phyloP scores from a whole-genome alignment of 2,797 vertebrate genomes.

The Peromyscus attwateri region DNA sequence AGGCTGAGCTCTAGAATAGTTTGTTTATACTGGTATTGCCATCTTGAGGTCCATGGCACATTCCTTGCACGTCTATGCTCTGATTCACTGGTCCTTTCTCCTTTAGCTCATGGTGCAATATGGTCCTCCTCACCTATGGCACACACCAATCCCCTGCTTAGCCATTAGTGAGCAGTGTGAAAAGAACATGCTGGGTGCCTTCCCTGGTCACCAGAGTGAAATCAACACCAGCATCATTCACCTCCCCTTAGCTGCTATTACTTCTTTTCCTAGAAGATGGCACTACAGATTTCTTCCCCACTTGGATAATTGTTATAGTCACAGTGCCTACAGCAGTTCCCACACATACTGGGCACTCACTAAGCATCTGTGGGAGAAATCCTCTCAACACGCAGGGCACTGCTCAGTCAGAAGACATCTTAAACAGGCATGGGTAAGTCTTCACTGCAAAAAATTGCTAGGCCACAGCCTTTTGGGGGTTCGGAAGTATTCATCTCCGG shows the following conservation, averaged over 20 bases:
- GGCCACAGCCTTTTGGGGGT: neutral
- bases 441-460: neutral
- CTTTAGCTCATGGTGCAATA: neutral
- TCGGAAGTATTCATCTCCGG: neutral
- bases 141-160: neutral
- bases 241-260: neutral
- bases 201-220: neutral
- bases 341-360: neutral
- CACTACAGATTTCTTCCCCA: neutral
- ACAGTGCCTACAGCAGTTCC: conserved; percentile 18
- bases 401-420: neutral
- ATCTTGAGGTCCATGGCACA: conserved; percentile 23
- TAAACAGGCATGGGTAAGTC: neutral
- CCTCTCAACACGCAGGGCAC: neutral
- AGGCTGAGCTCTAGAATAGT: neutral
- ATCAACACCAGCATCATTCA: neutral
- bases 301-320: neutral
- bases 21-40: conserved; percentile 14
- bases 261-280: neutral
- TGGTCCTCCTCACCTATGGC: neutral
- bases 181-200: neutral
- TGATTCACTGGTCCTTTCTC: conserved; percentile 27
- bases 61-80: neutral
- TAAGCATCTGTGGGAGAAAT: conserved; percentile 31
- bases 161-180: neutral